Evolutionary conservation across 2,888 invertebrate species (phyloP).

Genomic region (Neria commutata): DNA sequence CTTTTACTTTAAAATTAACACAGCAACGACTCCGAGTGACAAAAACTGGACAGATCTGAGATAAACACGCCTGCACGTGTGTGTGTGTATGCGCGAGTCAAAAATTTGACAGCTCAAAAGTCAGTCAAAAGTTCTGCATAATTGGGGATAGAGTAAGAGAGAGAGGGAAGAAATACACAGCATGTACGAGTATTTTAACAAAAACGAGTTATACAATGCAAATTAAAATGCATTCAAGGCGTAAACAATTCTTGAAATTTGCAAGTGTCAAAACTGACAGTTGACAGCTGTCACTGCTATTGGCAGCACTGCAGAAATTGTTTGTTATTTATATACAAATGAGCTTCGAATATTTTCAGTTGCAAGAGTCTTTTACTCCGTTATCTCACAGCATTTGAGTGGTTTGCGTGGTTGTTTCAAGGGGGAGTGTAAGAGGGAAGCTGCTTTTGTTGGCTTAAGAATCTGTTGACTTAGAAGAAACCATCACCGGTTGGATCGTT

Average conservation of each 20-base stretch:
- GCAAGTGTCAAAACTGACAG: not conserved
- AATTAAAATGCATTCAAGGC: no score
- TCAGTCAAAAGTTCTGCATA: slow-evolving; percentile 41
- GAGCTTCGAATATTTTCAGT: no score
- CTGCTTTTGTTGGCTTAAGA: slow-evolving; percentile 33
- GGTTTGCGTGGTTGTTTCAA: not conserved
- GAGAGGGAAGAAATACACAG: no score
- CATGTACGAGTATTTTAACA: no score
- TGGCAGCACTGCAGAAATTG: no score
- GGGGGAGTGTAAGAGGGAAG: not conserved
- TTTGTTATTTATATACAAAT: no score
- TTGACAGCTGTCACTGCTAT: slow-evolving; percentile 9
- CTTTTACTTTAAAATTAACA: slow-evolving; percentile 51
- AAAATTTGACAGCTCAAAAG: slow-evolving; percentile 22
- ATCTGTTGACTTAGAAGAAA: slow-evolving; percentile 75
- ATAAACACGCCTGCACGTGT: no score
- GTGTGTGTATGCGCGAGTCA: no score
- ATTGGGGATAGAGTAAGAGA: slow-evolving; percentile 31
- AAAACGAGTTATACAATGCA: no score
- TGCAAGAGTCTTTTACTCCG: not conserved
- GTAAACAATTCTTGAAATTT: no score
- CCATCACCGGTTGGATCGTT: slow-evolving; percentile 79
- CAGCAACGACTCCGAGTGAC: slow-evolving; percentile 56
- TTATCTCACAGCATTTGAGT: not conserved
- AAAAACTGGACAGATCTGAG: not conserved